Percentiles rank a stretch among this genome's conserved stretches.
phyloP scores from a whole-genome alignment of 2,797 vertebrate species.

The Psittacula derbiana region DNA sequence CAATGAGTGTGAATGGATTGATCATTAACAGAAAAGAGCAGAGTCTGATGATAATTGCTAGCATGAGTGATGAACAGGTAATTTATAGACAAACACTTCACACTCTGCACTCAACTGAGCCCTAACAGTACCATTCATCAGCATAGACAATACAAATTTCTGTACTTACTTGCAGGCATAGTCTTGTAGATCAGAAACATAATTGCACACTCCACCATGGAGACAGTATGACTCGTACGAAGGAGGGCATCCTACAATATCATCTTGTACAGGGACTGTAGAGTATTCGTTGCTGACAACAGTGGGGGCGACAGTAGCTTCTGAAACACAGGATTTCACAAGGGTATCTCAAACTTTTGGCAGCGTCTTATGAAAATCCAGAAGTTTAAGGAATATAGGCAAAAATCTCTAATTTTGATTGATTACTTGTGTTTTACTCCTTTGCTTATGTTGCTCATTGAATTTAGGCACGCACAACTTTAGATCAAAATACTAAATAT shows the following conservation, averaged over 20 bases:
- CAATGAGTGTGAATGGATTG: neutral
- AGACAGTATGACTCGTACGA: constrained; percentile 87
- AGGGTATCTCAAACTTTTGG: neutral
- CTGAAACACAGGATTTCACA: constrained; percentile 67
- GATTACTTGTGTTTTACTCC: neutral
- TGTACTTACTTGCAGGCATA: constrained; percentile 91
- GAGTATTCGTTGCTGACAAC: neutral
- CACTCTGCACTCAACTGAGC: neutral
- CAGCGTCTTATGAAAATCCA: rapidly evolving
- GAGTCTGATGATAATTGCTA: neutral
- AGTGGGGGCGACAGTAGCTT: neutral
- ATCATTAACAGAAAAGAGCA: neutral
- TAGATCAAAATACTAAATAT: neutral
- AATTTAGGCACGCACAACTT: neutral
- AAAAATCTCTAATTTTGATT: neutral
- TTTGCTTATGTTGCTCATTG: neutral
- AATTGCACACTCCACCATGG: constrained; percentile 86
- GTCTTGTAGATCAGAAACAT: constrained; percentile 82
- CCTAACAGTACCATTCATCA: neutral
- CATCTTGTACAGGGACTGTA: constrained; percentile 26
- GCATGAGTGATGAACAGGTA: neutral
- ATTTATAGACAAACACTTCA: neutral
- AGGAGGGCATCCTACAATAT: constrained; percentile 77
- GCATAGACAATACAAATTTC: neutral
- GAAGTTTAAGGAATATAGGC: neutral